Conservation (phyloP, 2,113 vertebrate species). For the chimpanzee (Pan troglodytes) region NHGRI_mPanTro3-v2.1_pri NC_072398.2:199564001-199564500, state of each 20-base stretch:
- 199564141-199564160: not conserved
- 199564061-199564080: not conserved
- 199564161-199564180: not conserved
- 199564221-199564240: slow-evolving; percentile 51
- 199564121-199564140: not conserved
- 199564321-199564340: not conserved
- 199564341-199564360: not conserved
- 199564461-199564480: not conserved
- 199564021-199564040: not conserved
- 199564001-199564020: not conserved
- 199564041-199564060: too few species aligned
- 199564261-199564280: slow-evolving; percentile 52
- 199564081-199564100: not conserved
- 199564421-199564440: not conserved
- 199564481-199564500: not conserved
- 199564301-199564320: not conserved
- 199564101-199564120: not conserved
- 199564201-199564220: not conserved
- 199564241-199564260: not conserved
- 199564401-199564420: not conserved
- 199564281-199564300: not conserved
- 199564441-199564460: not conserved
- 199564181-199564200: not conserved
- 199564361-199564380: not conserved
- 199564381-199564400: not conserved